Percentiles rank a stretch among this genome's conserved stretches.
These are phyloP conservation scores for Clusia tigrina DNA, from an alignment of 2,888 invertebrate genomes.

Conservation along the genomic window DNA sequence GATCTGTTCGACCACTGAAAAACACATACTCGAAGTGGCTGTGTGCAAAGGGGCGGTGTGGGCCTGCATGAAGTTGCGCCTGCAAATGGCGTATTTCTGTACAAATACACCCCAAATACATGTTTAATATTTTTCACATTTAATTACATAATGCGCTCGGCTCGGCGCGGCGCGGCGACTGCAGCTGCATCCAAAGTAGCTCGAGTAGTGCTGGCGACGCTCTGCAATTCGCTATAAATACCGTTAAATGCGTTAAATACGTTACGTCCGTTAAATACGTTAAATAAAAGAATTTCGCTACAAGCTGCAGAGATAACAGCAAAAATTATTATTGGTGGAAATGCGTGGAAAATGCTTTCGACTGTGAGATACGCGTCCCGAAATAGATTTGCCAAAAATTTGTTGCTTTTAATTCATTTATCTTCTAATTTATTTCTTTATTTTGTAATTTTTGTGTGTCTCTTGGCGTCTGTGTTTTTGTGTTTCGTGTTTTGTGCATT, in stretches of 20 bases:
- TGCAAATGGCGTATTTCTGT: constrained; percentile 20
- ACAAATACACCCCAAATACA: neutral
- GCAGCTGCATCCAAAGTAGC: neutral
- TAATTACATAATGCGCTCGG: constrained; percentile 17
- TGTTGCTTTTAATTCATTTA: neutral
- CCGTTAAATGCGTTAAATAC: no score
- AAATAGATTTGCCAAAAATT: constrained; percentile 47
- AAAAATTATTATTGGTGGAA: constrained; percentile 49
- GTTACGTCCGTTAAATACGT: no score
- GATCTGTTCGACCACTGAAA: no score
- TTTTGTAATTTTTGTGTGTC: constrained; percentile 12
- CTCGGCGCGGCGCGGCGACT: no score
- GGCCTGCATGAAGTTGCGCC: neutral
- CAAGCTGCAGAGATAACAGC: constrained; percentile 37
- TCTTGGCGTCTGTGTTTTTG: neutral
- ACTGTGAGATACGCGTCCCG: constrained; percentile 41
- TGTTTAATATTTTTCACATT: constrained; percentile 5
- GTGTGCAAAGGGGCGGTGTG: neutral
- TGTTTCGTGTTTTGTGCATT: neutral
- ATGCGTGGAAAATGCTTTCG: constrained; percentile 38
- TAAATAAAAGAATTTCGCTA: constrained; percentile 22
- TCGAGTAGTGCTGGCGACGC: neutral
- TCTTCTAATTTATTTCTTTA: neutral
- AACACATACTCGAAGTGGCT: no score
- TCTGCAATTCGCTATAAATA: no score